phyloP scores from a whole-genome alignment of 2,888 invertebrate species.

The Lobophora halterata region DNA sequence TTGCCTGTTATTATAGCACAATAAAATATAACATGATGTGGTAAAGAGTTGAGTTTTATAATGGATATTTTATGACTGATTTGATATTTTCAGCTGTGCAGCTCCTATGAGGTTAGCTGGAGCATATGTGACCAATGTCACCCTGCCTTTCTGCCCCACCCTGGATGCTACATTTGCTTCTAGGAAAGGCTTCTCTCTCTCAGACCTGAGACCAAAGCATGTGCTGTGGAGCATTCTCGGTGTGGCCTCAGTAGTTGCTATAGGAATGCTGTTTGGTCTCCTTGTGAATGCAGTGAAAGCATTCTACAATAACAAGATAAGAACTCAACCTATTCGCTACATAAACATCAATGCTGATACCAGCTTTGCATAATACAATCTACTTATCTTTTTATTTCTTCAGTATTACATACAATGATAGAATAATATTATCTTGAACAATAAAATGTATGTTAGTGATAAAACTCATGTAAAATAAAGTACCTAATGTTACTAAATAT shows the following conservation, averaged over 20 bases:
- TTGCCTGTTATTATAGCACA: constrained; percentile 9
- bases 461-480: constrained; percentile 38
- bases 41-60: constrained; percentile 14
- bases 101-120: constrained; percentile 69
- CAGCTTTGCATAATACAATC: constrained; percentile 52
- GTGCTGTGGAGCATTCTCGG: constrained; percentile 70
- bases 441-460: constrained; percentile 36
- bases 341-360: constrained; percentile 60
- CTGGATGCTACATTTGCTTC: constrained; percentile 56
- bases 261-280: constrained; percentile 66
- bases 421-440: constrained; percentile 26
- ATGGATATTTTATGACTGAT: constrained; percentile 14
- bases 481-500: constrained; percentile 18
- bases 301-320: constrained; percentile 58
- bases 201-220: constrained; percentile 64
- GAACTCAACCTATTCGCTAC: constrained; percentile 63
- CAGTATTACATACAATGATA: constrained; percentile 24
- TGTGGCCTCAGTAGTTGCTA: constrained; percentile 56
- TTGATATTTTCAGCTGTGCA: constrained; percentile 62
- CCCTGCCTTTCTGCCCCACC: constrained; percentile 61
- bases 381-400: constrained; percentile 19
- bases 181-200: constrained; percentile 50
- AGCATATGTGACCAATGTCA: constrained; percentile 63
- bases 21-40: constrained; percentile 13
- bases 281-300: constrained; percentile 59